A percentile compares a stretch with the other conserved stretches of the same genome.
phyloP scores from a whole-genome alignment of 2,888 invertebrate genomes.

The Melangyna quadrimaculata region DNA sequence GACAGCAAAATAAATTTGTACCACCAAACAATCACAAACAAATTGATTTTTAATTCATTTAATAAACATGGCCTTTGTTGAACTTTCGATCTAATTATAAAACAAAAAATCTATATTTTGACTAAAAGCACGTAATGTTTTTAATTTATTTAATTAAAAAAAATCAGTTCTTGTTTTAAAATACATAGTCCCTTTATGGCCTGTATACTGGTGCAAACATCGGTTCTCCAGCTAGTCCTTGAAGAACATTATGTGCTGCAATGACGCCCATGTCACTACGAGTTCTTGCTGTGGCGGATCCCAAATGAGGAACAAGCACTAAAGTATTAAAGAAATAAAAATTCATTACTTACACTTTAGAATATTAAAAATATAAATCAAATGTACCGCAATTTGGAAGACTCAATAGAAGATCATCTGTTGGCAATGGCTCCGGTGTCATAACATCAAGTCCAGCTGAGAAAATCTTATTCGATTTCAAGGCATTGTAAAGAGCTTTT shows the following conservation, averaged over 20 bases:
- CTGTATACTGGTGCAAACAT: slow-evolving; percentile 85
- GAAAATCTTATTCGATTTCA: slow-evolving; percentile 87
- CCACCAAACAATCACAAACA: too few species aligned
- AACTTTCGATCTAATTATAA: too few species aligned
- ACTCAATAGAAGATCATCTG: slow-evolving; percentile 87
- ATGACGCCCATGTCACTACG: slow-evolving; percentile 89
- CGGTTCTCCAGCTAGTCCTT: slow-evolving; percentile 86
- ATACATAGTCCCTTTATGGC: too few species aligned
- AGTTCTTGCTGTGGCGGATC: slow-evolving; percentile 90
- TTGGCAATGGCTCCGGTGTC: slow-evolving; percentile 91
- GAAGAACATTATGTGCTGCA: slow-evolving; percentile 90
- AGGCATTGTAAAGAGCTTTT: slow-evolving; percentile 89
- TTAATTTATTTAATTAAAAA: too few species aligned
- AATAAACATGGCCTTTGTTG: too few species aligned
- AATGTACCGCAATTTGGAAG: slow-evolving; percentile 88
- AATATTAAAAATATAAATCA: neutral
- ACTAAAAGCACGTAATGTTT: too few species aligned
- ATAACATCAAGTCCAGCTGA: slow-evolving; percentile 95
- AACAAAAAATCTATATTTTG: too few species aligned
- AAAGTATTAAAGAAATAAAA: slow-evolving; percentile 76
- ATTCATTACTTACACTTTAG: too few species aligned
- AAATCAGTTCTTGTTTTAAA: too few species aligned
- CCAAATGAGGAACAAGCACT: slow-evolving; percentile 94
- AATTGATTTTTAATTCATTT: too few species aligned
- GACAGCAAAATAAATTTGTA: too few species aligned